Conservation (phyloP, 30 jellyfish, hydroid and myxozoan genomes). For the Haliclystus octoradiatus region DNA sequence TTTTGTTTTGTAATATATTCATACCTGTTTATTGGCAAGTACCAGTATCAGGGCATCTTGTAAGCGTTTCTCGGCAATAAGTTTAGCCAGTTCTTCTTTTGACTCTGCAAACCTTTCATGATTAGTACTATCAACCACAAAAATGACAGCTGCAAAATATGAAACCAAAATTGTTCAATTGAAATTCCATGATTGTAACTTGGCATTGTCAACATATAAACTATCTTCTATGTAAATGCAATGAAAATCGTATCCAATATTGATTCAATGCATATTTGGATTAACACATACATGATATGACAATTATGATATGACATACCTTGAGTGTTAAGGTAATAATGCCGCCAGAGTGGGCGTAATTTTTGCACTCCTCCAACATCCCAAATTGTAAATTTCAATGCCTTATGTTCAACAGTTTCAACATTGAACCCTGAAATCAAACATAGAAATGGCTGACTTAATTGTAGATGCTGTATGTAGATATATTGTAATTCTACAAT, state of each 20-base stretch:
- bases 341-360: conserved; percentile 93
- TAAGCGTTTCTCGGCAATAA: conserved; percentile 83
- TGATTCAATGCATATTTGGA: too few species aligned
- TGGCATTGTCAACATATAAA: background rate
- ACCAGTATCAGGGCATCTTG: conserved; percentile 84
- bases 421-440: conserved; percentile 66
- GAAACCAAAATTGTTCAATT: background rate
- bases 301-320: conserved; percentile 24
- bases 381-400: conserved; percentile 85
- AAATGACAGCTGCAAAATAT: conserved; percentile 69
- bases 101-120: conserved; percentile 68
- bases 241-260: too few species aligned
- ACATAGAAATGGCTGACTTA: too few species aligned
- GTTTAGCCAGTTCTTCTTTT: conserved; percentile 76
- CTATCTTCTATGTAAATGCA: background rate
- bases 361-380: conserved; percentile 95
- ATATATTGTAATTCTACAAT: too few species aligned
- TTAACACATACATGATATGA: background rate
- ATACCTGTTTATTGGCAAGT: conserved; percentile 90
- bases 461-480: too few species aligned
- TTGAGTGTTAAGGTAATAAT: conserved; percentile 83
- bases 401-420: conserved; percentile 82
- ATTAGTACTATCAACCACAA: conserved; percentile 88
- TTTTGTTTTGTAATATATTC: too few species aligned
- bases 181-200: too few species aligned